A percentile compares a stretch with the other conserved stretches of the same genome.
Conservation (phyloP, 1,140 invertebrate genomes). For the Apis cerana region DNA sequence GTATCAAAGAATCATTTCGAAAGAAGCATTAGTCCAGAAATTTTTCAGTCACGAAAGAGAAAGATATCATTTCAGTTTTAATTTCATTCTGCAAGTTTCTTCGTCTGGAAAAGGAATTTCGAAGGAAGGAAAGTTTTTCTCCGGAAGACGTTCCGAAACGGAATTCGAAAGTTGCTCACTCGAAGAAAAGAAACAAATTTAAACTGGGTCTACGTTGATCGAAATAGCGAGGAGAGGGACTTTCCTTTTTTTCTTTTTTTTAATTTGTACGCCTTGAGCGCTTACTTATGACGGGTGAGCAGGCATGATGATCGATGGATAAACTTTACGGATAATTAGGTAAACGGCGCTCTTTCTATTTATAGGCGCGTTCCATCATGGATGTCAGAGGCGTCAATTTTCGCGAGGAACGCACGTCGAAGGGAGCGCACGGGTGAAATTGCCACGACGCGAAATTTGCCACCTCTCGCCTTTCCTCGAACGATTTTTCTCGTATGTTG, state of each 20-base stretch:
- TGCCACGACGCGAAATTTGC: neutral
- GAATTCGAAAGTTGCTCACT: neutral
- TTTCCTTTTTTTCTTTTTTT: slow-evolving; percentile 16
- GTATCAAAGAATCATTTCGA: neutral
- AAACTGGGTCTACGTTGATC: neutral
- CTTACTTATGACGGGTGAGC: slow-evolving; percentile 19
- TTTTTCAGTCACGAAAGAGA: neutral
- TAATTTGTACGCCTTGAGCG: slow-evolving; percentile 26
- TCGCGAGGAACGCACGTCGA: slow-evolving; percentile 3
- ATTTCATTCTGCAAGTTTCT: slow-evolving; percentile 5
- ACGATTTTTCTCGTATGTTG: neutral
- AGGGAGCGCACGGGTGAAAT: neutral
- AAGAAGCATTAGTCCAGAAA: neutral
- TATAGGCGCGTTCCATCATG: neutral
- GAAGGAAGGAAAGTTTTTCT: neutral
- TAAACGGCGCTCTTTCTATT: slow-evolving; percentile 27
- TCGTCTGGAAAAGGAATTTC: neutral
- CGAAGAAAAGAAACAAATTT: neutral
- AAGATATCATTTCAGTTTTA: slow-evolving; percentile 18
- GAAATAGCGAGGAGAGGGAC: neutral
- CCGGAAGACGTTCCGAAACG: neutral
- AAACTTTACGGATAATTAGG: slow-evolving; percentile 58
- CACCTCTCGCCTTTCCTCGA: neutral
- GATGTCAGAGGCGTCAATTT: slow-evolving; percentile 10
- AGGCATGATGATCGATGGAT: slow-evolving; percentile 54